Base-by-base conservation (phyloP, 2,888 invertebrate genomes). In the Rhagophthalmus giganteus region DNA sequence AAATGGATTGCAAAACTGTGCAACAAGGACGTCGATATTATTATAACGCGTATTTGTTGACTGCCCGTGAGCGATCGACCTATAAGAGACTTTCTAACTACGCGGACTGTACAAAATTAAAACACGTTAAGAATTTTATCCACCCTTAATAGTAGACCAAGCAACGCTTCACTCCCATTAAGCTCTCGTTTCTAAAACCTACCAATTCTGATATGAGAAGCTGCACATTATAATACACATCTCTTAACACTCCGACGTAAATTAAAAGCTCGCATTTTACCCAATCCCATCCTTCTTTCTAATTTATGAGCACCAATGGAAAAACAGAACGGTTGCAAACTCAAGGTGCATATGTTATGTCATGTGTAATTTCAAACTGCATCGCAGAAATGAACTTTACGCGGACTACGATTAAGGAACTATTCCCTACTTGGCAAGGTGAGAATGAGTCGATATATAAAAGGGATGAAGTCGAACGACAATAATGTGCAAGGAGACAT, bases 161-260 rank as follows among this genome's bases (percentile, higher is more conserved):
- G 40, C 34, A 55, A 58, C 49, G 41, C 12, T 20, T 62, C 51
- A 27, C 41, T 37, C 9, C 46, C 38, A 54, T 54, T 37, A 57
- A 44, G 26, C 35, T 39, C 41, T 39, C 39, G 42, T 48, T 41
- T 35, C 27, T 28, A 66, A 69, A 69, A 67, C 48, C 54, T 64
- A 57, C 61, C 68, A 69, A 67, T 68, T 67, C 68, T 66, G 61
- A 65, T 64, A 67, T 72, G 71, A 68, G 63, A 65, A 63, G 64
- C 66, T 66, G 65, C 65, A 66, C 61, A 54, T 61, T 62, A 62
- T 58, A 57, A 55, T 33, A 48, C 47, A 40, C 64, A 62, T 65
- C 67, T 63, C 62, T 60, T 48, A 52, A 55, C 58, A 61, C 59
- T 59, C 58, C 60, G 67, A 70, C 69, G 65, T 68, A 71, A 73